These are phyloP conservation scores for Leptopilina clavipes DNA, from an alignment of 1,140 invertebrate genomes.

Conservation along the genomic window DNA sequence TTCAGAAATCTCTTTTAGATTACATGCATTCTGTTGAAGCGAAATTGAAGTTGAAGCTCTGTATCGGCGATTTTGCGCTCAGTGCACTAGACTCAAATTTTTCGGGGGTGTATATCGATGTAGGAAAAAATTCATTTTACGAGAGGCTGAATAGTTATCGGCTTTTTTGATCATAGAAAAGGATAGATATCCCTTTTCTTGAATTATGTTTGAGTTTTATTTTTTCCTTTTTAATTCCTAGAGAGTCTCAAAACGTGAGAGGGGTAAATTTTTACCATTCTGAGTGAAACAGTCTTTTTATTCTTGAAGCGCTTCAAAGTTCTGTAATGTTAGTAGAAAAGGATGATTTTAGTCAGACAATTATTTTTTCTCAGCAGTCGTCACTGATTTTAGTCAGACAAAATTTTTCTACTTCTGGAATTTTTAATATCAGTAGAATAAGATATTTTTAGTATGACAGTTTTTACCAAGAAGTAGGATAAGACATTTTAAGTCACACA, in stretches of 20 bases:
- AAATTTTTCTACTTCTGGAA: too few relatives aligned
- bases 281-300: background rate
- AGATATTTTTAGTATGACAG: too few relatives aligned
- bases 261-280: background rate
- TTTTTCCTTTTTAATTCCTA: too few relatives aligned
- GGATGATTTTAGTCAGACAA: too few relatives aligned
- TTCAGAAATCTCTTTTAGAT: slow-evolving; percentile 29
- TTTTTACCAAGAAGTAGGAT: too few relatives aligned
- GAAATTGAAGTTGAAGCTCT: slow-evolving; percentile 30
- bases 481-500: too few relatives aligned
- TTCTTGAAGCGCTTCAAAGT: slow-evolving; percentile 6
- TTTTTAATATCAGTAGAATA: too few relatives aligned
- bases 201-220: too few relatives aligned
- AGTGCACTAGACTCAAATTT: slow-evolving; percentile 2
- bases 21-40: slow-evolving; percentile 2
- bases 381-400: too few relatives aligned
- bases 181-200: background rate
- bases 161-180: background rate
- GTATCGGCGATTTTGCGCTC: slow-evolving; percentile 15
- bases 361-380: too few relatives aligned
- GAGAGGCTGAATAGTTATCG: slow-evolving; percentile 20
- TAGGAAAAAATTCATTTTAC: slow-evolving; percentile 21
- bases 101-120: slow-evolving; percentile 11
- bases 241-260: background rate
- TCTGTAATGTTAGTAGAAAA: too few relatives aligned